Conservation (phyloP, 1,140 invertebrate genomes). For the Drosophila biarmipes region DNA sequence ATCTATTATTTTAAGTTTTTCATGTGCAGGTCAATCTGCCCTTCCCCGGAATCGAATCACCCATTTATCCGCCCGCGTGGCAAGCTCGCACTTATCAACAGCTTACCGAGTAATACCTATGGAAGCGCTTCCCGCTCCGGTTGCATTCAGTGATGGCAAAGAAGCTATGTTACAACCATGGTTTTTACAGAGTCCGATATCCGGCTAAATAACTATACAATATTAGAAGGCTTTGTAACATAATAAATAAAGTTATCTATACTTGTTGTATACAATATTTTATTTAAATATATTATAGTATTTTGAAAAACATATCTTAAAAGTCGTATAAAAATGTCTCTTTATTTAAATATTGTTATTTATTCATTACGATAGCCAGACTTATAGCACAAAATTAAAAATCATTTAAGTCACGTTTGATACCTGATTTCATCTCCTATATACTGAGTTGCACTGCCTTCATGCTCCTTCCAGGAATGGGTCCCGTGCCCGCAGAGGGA, state of each 20-base stretch:
- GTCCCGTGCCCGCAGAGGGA: slow-evolving; percentile 58
- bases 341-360: too few relatives aligned
- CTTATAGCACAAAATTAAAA: too few relatives aligned
- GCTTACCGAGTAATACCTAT: slow-evolving; percentile 34
- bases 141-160: background rate
- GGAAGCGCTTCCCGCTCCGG: slow-evolving; percentile 9
- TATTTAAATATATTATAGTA: too few relatives aligned
- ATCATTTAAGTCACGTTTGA: background rate
- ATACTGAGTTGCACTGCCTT: slow-evolving; percentile 3
- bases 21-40: background rate
- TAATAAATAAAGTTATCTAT: too few relatives aligned
- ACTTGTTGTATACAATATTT: too few relatives aligned
- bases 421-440: background rate
- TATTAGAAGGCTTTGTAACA: too few relatives aligned
- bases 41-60: background rate
- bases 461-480: slow-evolving; percentile 56
- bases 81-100: slow-evolving; percentile 15
- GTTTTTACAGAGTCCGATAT: background rate
- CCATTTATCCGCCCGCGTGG: slow-evolving; percentile 14
- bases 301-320: too few relatives aligned
- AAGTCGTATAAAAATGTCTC: too few relatives aligned
- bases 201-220: too few relatives aligned
- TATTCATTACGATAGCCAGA: too few relatives aligned
- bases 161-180: background rate
- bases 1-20: slow-evolving; percentile 45